Conservation (phyloP, 2,113 vertebrate genomes). For the Chrysochloris asiatica region DNA sequence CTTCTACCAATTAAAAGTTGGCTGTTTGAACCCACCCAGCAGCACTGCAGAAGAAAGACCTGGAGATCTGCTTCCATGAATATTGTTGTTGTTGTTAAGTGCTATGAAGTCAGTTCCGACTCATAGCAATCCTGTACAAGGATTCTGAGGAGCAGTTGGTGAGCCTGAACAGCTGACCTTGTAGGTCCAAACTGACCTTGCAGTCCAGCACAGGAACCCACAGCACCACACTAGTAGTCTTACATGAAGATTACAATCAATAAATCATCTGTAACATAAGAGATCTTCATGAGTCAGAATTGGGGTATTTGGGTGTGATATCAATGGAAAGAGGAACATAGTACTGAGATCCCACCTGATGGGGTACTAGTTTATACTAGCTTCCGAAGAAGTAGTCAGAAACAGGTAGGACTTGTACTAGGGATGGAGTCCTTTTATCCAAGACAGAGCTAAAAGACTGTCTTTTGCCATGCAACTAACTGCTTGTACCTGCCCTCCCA, state of each 20-base stretch:
- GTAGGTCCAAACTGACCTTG: no score
- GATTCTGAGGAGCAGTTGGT: no score
- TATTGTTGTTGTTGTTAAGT: no score
- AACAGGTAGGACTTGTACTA: neutral
- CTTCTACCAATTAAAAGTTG: neutral
- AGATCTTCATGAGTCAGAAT: neutral
- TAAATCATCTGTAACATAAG: neutral
- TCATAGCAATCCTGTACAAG: no score
- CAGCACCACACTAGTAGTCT: no score
- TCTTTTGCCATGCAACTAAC: neutral
- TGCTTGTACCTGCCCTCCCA: neutral
- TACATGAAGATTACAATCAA: neutral
- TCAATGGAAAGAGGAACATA: neutral
- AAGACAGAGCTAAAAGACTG: neutral
- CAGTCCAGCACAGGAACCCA: no score
- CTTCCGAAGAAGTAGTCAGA: neutral
- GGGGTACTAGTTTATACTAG: neutral
- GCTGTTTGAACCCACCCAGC: neutral
- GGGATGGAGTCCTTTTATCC: neutral
- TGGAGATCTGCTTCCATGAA: neutral
- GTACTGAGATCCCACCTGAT: no score
- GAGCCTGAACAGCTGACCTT: no score
- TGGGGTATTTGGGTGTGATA: neutral
- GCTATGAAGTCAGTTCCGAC: no score
- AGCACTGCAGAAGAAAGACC: neutral